Evolutionary conservation across 2,888 invertebrate genomes (phyloP).

Genomic region (Frankliniella fusca): DNA sequence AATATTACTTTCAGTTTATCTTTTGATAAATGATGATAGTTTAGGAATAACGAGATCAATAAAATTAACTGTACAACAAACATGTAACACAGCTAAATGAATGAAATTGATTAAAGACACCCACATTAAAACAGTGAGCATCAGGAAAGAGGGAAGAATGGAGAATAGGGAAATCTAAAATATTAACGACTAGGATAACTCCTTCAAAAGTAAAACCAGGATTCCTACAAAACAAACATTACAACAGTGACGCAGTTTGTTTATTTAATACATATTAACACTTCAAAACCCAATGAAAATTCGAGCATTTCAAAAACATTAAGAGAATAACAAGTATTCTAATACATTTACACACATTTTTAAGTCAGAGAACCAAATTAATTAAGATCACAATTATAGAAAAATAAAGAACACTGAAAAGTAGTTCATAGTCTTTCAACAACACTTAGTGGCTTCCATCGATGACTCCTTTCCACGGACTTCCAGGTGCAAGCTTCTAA

Average conservation of each 20-base stretch:
- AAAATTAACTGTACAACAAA: slow-evolving; percentile 1
- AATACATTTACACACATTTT: too few relatives aligned
- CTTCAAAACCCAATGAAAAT: neutral
- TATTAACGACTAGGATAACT: neutral
- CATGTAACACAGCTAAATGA: neutral
- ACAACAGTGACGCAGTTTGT: neutral
- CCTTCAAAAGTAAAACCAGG: slow-evolving; percentile 8
- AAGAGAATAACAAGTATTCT: too few relatives aligned
- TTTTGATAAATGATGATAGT: neutral
- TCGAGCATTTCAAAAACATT: neutral
- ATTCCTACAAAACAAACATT: too few relatives aligned
- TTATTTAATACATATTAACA: slow-evolving; percentile 7
- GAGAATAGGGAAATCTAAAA: slow-evolving; percentile 2
- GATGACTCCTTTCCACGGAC: neutral
- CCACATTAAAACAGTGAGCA: neutral
- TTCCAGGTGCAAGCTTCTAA: neutral
- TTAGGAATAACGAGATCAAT: slow-evolving; percentile 12
- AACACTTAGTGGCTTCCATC: neutral
- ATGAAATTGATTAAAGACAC: neutral
- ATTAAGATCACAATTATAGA: neutral
- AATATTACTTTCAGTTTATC: neutral
- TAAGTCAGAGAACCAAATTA: too few relatives aligned
- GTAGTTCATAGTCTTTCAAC: neutral
- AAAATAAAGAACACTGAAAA: neutral
- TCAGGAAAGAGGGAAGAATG: neutral